Percentiles rank a stretch among this genome's conserved stretches.
These are phyloP conservation scores for Fregetta grallaria DNA, from an alignment of 2,113 vertebrate species.

Conservation along the genomic window DNA sequence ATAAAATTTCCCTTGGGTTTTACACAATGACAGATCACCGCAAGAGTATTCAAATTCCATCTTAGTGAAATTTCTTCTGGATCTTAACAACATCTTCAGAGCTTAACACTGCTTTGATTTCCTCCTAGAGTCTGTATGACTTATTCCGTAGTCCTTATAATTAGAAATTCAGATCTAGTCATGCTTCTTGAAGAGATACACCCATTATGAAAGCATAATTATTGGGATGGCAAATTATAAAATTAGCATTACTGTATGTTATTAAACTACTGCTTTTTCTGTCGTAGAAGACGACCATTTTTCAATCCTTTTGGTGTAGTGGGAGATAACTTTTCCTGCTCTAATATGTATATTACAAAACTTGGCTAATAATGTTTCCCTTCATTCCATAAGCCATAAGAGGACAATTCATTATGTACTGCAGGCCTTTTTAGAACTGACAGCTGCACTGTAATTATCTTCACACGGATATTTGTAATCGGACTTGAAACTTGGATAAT, in stretches of 20 bases:
- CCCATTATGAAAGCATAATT: slow-evolving; percentile 31
- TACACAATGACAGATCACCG: not conserved
- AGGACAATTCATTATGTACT: slow-evolving; percentile 61
- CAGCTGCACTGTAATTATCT: slow-evolving; percentile 62
- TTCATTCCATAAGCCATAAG: slow-evolving; percentile 38
- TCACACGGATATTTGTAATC: slow-evolving; percentile 52
- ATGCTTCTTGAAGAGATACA: not conserved
- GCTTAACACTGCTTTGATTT: slow-evolving; percentile 41
- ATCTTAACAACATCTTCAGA: not conserved
- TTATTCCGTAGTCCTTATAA: not conserved
- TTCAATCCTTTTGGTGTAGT: slow-evolving; percentile 55
- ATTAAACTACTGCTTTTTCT: slow-evolving; percentile 55
- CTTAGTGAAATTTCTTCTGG: slow-evolving; percentile 11
- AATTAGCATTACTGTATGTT: slow-evolving; percentile 55
- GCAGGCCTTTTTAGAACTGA: slow-evolving; percentile 39
- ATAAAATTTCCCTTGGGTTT: not conserved
- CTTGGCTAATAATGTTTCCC: slow-evolving; percentile 45
- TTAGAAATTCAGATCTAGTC: slow-evolving; percentile 47
- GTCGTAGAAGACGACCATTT: slow-evolving; percentile 25
- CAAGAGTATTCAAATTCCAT: slow-evolving; percentile 25
- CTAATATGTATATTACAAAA: slow-evolving; percentile 37
- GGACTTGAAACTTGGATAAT: slow-evolving; percentile 60
- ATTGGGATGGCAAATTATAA: slow-evolving; percentile 65
- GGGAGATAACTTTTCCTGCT: slow-evolving; percentile 50
- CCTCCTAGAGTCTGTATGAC: not conserved